These are phyloP conservation scores for Meloidogyne floridensis DNA, from an alignment of 1,140 invertebrate genomes.

Conservation along the genomic window DNA sequence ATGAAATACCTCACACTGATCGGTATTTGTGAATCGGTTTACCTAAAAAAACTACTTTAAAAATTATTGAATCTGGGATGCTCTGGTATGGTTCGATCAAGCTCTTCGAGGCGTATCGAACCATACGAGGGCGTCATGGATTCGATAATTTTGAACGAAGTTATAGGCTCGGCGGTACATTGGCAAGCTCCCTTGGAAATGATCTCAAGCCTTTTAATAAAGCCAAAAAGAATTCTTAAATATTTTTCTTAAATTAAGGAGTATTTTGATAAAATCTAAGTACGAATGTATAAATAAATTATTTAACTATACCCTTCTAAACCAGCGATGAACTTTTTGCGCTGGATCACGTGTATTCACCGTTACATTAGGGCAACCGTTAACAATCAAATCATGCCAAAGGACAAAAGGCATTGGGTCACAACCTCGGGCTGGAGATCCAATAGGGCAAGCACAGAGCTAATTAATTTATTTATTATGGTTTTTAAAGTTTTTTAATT, in stretches of 20 bases:
- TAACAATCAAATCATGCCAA: slow-evolving; percentile 65
- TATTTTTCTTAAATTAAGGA: no score
- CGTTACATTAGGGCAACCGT: slow-evolving; percentile 66
- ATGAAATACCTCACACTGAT: slow-evolving; percentile 56
- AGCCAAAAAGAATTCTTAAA: no score
- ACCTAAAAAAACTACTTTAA: slow-evolving; percentile 41
- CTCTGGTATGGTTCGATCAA: no score
- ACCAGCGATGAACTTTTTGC: slow-evolving; percentile 66
- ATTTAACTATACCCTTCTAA: slow-evolving; percentile 56
- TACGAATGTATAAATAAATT: neutral
- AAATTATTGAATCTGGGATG: neutral
- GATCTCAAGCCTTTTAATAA: no score
- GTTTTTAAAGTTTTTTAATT: no score
- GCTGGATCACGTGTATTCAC: slow-evolving; percentile 65
- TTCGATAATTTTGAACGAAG: no score
- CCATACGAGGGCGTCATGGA: no score
- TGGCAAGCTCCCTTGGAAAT: no score
- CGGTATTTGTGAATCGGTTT: slow-evolving; percentile 64
- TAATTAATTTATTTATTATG: slow-evolving; percentile 28
- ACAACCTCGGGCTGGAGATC: slow-evolving; percentile 64
- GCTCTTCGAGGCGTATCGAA: no score
- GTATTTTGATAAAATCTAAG: no score
- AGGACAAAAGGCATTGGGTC: slow-evolving; percentile 64
- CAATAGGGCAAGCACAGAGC: slow-evolving; percentile 65
- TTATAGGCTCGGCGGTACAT: no score